These are phyloP conservation scores for Caenorhabditis becei DNA, from an alignment of 2,888 invertebrate genomes.

Conservation along the genomic window DNA sequence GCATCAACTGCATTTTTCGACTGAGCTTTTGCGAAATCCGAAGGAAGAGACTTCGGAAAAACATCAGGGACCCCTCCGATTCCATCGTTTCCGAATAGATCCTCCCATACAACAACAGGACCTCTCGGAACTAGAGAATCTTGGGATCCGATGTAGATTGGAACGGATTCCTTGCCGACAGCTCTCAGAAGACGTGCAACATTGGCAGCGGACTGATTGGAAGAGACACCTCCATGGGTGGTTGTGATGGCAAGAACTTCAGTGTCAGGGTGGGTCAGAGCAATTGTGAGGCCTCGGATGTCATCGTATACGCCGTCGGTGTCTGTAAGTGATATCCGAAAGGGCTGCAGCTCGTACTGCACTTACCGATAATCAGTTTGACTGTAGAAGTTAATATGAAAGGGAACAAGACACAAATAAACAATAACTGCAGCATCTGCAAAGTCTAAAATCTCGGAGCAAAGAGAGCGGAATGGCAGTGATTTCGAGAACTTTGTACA, in stretches of 20 bases:
- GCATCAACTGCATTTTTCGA: conserved; percentile 43
- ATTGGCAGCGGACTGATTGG: conserved; percentile 76
- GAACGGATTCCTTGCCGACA: conserved; percentile 55
- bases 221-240: conserved; percentile 73
- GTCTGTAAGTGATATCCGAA: conserved; percentile 55
- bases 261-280: conserved; percentile 60
- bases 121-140: conserved; percentile 72
- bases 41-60: conserved; percentile 56
- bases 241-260: conserved; percentile 73
- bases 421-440: not conserved
- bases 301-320: conserved; percentile 79
- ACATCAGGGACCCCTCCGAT: conserved; percentile 69
- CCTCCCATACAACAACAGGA: conserved; percentile 63
- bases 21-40: conserved; percentile 14
- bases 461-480: not conserved
- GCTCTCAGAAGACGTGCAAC: conserved; percentile 75
- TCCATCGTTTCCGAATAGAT: conserved; percentile 75
- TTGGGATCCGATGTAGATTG: conserved; percentile 78
- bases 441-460: not conserved
- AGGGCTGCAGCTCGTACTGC: not conserved
- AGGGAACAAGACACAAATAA: not conserved
- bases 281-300: conserved; percentile 74
- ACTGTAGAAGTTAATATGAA: not conserved
- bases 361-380: conserved; percentile 46
- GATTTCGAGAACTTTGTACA: not conserved